A percentile compares a stretch with the other conserved stretches of the same genome.
These are phyloP conservation scores for Merodon equestris DNA, from an alignment of 2,888 invertebrate species.

Conservation along the genomic window DNA sequence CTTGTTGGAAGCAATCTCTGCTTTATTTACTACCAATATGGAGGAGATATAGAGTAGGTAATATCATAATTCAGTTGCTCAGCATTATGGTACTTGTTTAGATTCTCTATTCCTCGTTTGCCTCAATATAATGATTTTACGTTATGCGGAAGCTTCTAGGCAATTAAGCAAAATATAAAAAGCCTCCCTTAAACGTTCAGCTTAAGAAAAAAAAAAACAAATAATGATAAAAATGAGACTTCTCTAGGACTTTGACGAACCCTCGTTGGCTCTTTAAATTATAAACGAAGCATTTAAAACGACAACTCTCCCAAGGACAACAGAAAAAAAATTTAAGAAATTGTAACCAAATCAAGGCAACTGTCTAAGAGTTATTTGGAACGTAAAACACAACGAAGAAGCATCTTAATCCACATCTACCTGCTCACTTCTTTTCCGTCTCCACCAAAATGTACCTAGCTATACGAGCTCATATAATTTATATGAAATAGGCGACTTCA, in stretches of 20 bases:
- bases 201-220: too few relatives aligned
- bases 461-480: conserved; percentile 30
- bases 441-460: too few relatives aligned
- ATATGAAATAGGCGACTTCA: conserved; percentile 63
- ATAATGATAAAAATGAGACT: conserved; percentile 22
- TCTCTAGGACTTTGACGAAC: not conserved
- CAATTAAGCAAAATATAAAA: too few relatives aligned
- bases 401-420: not conserved
- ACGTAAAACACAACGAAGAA: conserved; percentile 21
- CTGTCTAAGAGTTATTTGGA: conserved; percentile 46
- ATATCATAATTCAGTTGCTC: too few relatives aligned
- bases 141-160: too few relatives aligned
- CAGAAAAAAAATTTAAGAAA: not conserved
- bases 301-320: conserved; percentile 56
- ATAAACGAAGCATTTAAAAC: conserved; percentile 38
- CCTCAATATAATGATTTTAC: too few relatives aligned
- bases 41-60: too few relatives aligned
- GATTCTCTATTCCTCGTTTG: conserved; percentile 1
- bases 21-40: too few relatives aligned
- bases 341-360: conserved; percentile 51
- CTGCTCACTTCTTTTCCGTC: conserved; percentile 12
- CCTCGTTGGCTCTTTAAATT: not conserved
- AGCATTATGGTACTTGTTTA: conserved; percentile 6
- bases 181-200: too few relatives aligned
- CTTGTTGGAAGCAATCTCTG: too few relatives aligned